These are phyloP conservation scores for Colius striatus DNA, from an alignment of 2,113 vertebrate species.

Conservation along the genomic window DNA sequence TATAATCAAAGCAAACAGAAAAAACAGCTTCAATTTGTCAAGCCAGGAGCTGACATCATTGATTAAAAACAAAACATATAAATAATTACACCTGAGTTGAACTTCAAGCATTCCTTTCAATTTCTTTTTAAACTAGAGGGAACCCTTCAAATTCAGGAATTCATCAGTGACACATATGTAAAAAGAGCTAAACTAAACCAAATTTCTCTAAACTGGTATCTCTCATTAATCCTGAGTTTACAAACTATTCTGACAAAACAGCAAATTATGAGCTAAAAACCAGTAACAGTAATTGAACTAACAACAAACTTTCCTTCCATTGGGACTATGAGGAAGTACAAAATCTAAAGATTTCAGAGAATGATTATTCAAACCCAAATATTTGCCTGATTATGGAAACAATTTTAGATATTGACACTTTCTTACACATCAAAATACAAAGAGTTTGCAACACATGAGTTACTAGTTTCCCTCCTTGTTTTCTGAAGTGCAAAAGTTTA, in stretches of 20 bases:
- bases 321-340: background rate
- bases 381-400: background rate
- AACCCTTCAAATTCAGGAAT: background rate
- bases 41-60: background rate
- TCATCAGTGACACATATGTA: background rate
- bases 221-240: background rate
- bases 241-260: background rate
- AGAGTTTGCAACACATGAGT: background rate
- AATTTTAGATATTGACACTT: background rate
- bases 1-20: background rate
- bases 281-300: background rate
- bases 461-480: background rate
- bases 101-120: background rate
- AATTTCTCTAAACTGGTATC: background rate
- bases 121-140: background rate
- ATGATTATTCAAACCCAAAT: background rate
- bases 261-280: background rate
- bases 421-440: background rate
- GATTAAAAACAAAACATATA: background rate
- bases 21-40: background rate
- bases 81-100: background rate
- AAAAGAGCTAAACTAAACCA: background rate
- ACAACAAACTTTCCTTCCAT: background rate
- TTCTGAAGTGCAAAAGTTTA: background rate
- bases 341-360: background rate